phyloP scores from a whole-genome alignment of 2,888 invertebrate species.

The Dasypolia templi region DNA sequence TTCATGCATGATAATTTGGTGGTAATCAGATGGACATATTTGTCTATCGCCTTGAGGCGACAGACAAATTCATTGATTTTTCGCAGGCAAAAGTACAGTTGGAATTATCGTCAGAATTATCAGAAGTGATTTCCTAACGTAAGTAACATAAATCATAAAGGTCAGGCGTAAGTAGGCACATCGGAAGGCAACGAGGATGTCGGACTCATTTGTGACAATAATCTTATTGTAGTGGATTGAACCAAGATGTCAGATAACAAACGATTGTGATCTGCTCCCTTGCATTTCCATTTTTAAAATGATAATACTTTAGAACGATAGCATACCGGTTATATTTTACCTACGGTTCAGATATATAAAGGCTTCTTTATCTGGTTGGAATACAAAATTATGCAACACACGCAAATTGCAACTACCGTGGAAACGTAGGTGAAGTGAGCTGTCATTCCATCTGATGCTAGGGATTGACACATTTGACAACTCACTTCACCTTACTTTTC shows the following conservation, averaged over 20 bases:
- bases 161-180: slow-evolving; percentile 44
- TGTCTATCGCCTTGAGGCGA: too few relatives aligned
- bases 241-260: slow-evolving; percentile 47
- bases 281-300: slow-evolving; percentile 38
- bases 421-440: too few relatives aligned
- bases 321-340: slow-evolving; percentile 1
- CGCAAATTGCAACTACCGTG: background rate
- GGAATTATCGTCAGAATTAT: background rate
- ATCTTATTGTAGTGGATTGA: slow-evolving; percentile 43
- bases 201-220: slow-evolving; percentile 46
- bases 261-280: slow-evolving; percentile 35
- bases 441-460: too few relatives aligned
- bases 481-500: too few relatives aligned
- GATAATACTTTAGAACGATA: slow-evolving; percentile 24
- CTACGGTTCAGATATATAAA: background rate
- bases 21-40: slow-evolving; percentile 55
- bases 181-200: slow-evolving; percentile 36
- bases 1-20: slow-evolving; percentile 67
- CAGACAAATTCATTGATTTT: slow-evolving; percentile 40
- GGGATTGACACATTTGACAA: too few relatives aligned
- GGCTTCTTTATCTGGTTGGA: background rate
- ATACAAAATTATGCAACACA: slow-evolving; percentile 25
- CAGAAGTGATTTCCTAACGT: background rate
- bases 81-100: slow-evolving; percentile 43
- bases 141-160: slow-evolving; percentile 28